These are phyloP conservation scores for Anoplolepis gracilipes DNA, from an alignment of 1,140 invertebrate genomes.

Conservation along the genomic window DNA sequence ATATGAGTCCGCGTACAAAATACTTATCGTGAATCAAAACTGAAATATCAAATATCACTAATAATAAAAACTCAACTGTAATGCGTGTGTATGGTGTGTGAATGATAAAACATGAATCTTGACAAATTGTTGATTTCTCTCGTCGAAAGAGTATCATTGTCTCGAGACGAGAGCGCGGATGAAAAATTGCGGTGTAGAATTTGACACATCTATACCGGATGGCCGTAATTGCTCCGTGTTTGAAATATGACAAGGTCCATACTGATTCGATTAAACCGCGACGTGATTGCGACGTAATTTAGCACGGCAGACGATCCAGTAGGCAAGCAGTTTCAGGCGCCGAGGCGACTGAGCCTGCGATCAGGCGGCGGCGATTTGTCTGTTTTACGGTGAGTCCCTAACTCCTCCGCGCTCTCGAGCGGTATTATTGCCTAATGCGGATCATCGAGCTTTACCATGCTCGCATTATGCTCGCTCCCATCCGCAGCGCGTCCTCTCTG, in stretches of 20 bases:
- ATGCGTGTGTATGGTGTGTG: no score
- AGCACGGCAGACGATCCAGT: slow-evolving; percentile 38
- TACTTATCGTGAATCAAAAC: no score
- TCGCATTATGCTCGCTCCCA: slow-evolving; percentile 51
- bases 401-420: slow-evolving; percentile 52
- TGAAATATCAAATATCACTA: neutral
- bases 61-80: neutral
- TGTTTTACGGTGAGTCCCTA: slow-evolving; percentile 55
- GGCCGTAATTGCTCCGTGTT: slow-evolving; percentile 45
- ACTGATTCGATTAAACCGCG: slow-evolving; percentile 66
- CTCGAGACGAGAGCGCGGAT: neutral
- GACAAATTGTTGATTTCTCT: neutral
- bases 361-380: slow-evolving; percentile 36
- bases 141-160: neutral
- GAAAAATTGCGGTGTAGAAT: neutral
- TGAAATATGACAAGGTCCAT: slow-evolving; percentile 57
- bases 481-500: slow-evolving; percentile 27
- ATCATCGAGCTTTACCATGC: slow-evolving; percentile 65
- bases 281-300: slow-evolving; percentile 62
- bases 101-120: neutral
- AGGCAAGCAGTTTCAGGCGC: slow-evolving; percentile 37
- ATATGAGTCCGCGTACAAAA: neutral
- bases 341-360: slow-evolving; percentile 9
- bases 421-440: slow-evolving; percentile 66
- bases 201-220: no score